Percentiles rank a stretch among this genome's conserved stretches.
These are phyloP conservation scores for Takifugu ocellatus DNA, from an alignment of 2,797 vertebrate genomes.

Conservation along the genomic window DNA sequence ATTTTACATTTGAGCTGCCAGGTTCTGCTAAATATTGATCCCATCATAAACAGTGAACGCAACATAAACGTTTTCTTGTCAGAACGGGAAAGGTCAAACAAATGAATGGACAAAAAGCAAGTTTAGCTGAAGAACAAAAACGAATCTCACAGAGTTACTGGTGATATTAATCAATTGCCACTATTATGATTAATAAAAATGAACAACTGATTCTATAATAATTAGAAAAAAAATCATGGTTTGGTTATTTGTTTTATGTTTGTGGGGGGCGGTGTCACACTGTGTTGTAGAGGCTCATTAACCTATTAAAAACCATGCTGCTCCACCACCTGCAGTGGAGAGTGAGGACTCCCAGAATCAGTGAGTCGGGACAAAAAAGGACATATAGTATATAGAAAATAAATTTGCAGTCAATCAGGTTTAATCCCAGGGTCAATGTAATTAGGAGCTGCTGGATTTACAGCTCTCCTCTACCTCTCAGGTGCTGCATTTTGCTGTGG, in stretches of 20 bases:
- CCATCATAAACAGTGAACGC: not conserved
- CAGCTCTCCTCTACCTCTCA: conserved; percentile 30
- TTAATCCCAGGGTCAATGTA: conserved; percentile 9
- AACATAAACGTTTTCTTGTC: no score
- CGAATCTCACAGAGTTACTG: no score
- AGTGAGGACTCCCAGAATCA: not conserved
- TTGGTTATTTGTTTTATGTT: no score
- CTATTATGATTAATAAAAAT: not conserved
- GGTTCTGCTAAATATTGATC: not conserved
- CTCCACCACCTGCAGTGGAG: not conserved
- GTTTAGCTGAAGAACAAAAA: not conserved
- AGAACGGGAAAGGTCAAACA: not conserved
- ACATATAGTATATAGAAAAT: not conserved
- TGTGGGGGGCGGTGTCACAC: conserved; percentile 21
- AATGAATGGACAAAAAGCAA: not conserved
- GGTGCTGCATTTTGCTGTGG: conserved; percentile 13
- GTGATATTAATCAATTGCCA: not conserved
- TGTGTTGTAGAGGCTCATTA: conserved; percentile 14
- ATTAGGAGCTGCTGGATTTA: conserved; percentile 18
- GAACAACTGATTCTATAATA: no score
- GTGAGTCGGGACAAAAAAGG: not conserved
- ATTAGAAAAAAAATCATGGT: no score
- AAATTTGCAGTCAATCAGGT: conserved; percentile 8
- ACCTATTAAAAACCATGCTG: conserved; percentile 11
- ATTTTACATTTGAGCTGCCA: not conserved